Evolutionary conservation across 2,113 vertebrate genomes (phyloP).

Genomic region (Geococcyx californianus): DNA sequence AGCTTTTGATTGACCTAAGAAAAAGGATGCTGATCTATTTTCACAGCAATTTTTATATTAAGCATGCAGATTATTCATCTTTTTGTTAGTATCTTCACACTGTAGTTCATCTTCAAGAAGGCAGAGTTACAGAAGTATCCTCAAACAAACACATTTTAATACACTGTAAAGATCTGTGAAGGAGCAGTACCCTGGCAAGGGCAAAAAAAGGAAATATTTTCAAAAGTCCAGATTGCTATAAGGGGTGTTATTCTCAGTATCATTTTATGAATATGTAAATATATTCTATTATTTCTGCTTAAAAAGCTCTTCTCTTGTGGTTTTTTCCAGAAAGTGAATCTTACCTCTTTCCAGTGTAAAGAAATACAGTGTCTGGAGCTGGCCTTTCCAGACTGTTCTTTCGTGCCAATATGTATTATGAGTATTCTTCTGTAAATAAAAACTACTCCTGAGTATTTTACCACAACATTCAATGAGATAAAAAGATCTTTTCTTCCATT

Average conservation of each 20-base stretch:
- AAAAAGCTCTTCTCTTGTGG: not conserved
- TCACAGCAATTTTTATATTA: not conserved
- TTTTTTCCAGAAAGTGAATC: not conserved
- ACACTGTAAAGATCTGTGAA: not conserved
- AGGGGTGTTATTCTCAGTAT: not conserved
- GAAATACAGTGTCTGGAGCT: constrained; percentile 72
- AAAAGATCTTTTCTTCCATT: not conserved
- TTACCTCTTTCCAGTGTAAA: constrained; percentile 81
- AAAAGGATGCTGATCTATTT: not conserved
- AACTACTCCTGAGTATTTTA: not conserved
- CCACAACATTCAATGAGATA: not conserved
- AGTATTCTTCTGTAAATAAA: constrained; percentile 75
- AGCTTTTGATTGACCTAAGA: not conserved
- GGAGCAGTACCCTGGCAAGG: not conserved
- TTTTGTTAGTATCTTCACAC: not conserved
- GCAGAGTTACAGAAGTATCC: not conserved
- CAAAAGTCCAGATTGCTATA: not conserved
- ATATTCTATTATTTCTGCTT: not conserved
- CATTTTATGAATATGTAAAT: not conserved
- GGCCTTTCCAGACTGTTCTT: constrained; percentile 23
- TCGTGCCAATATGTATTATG: constrained; percentile 74
- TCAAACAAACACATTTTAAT: not conserved
- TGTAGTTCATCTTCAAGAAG: not conserved
- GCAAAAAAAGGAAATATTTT: not conserved
- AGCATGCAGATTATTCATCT: not conserved